Evolutionary conservation across 2,113 vertebrate genomes (phyloP), one percentile per base, ranked within the genome.

Genomic region (Gila orcuttii): DNA sequence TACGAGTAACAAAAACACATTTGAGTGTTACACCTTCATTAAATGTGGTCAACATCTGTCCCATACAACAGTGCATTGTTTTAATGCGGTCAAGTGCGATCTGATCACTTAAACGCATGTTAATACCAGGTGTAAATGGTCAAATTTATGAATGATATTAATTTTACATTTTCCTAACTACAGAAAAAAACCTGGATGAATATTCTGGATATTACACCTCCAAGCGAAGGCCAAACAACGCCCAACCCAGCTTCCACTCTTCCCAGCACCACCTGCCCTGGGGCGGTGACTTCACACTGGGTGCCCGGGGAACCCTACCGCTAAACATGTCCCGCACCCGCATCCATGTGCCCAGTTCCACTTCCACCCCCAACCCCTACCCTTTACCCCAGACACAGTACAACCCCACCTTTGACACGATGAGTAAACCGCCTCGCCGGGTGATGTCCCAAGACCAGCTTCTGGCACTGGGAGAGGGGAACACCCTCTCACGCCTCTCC

Each of bases 361-460:
- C 13, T 88, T 17, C 93, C 93, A 95, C 94, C 17, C 94, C 95
- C 6, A 96, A 95, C 89, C 95, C 94, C 0, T 96, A 96, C 89
- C 95, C 95, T 6, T 91, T 96, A 84, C 93, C 89, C 39, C 78
- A 94, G 86, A 13, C 90, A 0, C 91, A 88, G 0, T 90, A 94
- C 91, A 88, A 92, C 80, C 60, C 89, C 3, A 74, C 88, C 9
- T 86, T 90, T 19, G 87, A 91, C 68, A 84, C 88, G 12, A 50
- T 86, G 66, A 94, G 91, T 64, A 88, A 93, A 85, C 91, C 91
- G 55, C 95, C 95, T 0, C 93, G 95, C 8, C 91, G 95, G 0
- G 97, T 97, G 85, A 96, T 96, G 93, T 97, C 97, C 57, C 97
- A 98, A 92, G 97, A 98, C 89, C 96, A 97, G 89, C 93, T 96